Conservation (phyloP, 2,888 invertebrate species). For the Napeogenes inachia region DNA sequence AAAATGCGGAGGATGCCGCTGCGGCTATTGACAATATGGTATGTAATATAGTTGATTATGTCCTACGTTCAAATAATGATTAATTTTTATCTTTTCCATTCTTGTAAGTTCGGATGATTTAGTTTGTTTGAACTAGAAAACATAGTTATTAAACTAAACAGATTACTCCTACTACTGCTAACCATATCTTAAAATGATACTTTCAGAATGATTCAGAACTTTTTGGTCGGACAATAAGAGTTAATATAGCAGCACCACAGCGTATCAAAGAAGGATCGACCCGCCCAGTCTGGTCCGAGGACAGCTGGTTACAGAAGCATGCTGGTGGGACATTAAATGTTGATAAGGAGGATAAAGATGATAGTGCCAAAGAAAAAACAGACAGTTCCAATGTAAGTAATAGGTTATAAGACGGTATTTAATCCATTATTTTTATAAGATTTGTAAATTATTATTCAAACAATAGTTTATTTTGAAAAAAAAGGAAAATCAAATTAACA, state of each 20-base stretch:
- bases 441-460: too few relatives aligned
- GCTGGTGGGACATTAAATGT: slow-evolving; percentile 90
- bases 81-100: neutral
- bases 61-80: neutral
- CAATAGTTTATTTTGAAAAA: too few relatives aligned
- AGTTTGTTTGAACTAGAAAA: neutral
- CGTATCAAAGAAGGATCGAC: slow-evolving; percentile 97
- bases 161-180: neutral
- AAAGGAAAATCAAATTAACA: too few relatives aligned
- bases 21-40: slow-evolving; percentile 99
- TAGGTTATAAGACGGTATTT: too few relatives aligned
- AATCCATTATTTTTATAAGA: too few relatives aligned
- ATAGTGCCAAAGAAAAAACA: slow-evolving; percentile 52
- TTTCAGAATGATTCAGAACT: slow-evolving; percentile 96
- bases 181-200: neutral
- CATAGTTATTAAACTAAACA: slow-evolving; percentile 4
- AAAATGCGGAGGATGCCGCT: slow-evolving; percentile 97
- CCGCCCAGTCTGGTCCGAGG: slow-evolving; percentile 98
- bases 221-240: slow-evolving; percentile 96
- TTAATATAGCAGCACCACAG: slow-evolving; percentile 98
- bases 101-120: neutral
- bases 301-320: slow-evolving; percentile 98
- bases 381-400: slow-evolving; percentile 44
- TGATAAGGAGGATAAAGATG: slow-evolving; percentile 61
- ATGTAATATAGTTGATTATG: slow-evolving; percentile 33